phyloP scores from a whole-genome alignment of 2,113 vertebrate species.

The Muntiacus muntjak region DNA sequence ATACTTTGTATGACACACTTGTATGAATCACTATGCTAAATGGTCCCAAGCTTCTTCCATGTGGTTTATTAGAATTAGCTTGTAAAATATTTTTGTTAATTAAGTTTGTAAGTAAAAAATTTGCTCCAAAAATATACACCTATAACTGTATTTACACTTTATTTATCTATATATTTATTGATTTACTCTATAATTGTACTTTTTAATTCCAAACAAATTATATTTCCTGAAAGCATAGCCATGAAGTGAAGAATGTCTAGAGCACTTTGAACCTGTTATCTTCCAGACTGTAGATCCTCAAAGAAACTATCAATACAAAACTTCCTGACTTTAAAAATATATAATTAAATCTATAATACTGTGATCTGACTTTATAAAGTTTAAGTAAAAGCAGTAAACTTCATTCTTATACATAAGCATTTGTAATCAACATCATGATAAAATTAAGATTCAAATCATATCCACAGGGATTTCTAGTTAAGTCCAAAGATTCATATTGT shows the following conservation, averaged over 20 bases:
- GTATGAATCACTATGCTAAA: neutral
- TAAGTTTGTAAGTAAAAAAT: neutral
- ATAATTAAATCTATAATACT: neutral
- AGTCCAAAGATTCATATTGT: neutral
- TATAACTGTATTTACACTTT: neutral
- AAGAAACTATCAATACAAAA: neutral
- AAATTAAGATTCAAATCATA: neutral
- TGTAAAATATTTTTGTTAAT: neutral
- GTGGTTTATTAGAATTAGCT: neutral
- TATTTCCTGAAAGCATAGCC: neutral
- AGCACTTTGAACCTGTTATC: neutral
- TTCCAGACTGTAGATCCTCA: neutral
- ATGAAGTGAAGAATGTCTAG: neutral
- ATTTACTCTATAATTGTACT: neutral
- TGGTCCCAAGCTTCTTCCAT: neutral
- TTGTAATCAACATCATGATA: neutral
- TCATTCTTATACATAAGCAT: neutral
- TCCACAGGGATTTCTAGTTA: neutral
- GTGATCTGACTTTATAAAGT: neutral
- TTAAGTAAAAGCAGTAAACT: neutral
- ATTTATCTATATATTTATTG: neutral
- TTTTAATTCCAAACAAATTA: neutral
- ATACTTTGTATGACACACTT: neutral
- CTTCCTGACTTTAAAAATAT: neutral
- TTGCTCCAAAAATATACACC: neutral